Conservation (phyloP, 1,140 invertebrate species). For the Chironomus tepperi region DNA sequence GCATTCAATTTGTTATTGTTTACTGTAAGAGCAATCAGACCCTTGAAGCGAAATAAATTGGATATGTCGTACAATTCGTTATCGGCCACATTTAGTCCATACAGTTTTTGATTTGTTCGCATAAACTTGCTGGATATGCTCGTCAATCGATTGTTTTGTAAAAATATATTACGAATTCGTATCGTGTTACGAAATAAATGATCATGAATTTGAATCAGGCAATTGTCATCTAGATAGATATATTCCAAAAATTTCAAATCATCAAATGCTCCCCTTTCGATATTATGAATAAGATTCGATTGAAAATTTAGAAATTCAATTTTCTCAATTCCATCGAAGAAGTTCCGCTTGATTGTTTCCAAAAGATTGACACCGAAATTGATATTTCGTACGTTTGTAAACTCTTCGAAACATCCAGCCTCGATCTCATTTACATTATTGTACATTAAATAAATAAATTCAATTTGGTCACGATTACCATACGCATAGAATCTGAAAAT, state of each 20-base stretch:
- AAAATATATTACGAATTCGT: constrained; percentile 13
- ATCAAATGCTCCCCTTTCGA: background rate
- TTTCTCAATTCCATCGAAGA: background rate
- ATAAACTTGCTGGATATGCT: background rate
- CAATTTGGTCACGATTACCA: background rate
- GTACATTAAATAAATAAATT: constrained; percentile 16
- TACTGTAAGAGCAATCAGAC: background rate
- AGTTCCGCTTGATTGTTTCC: constrained; percentile 18
- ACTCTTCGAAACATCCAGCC: background rate
- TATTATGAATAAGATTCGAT: constrained; percentile 7
- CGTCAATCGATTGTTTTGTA: background rate
- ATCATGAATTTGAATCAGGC: constrained; percentile 1
- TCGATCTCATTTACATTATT: background rate
- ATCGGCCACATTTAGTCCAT: background rate
- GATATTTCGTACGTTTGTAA: constrained; percentile 5
- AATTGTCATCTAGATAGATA: constrained; percentile 18
- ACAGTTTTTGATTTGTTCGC: background rate
- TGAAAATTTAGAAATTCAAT: constrained; percentile 23
- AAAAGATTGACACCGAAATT: constrained; percentile 16
- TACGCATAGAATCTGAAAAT: background rate
- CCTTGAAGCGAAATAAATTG: constrained; percentile 15
- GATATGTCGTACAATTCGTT: background rate
- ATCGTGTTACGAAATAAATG: constrained; percentile 1
- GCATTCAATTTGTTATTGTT: constrained; percentile 22
- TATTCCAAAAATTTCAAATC: background rate